These are phyloP conservation scores for Sinocyclocheilus grahami DNA, from an alignment of 2,113 vertebrate species.

Conservation along the genomic window DNA sequence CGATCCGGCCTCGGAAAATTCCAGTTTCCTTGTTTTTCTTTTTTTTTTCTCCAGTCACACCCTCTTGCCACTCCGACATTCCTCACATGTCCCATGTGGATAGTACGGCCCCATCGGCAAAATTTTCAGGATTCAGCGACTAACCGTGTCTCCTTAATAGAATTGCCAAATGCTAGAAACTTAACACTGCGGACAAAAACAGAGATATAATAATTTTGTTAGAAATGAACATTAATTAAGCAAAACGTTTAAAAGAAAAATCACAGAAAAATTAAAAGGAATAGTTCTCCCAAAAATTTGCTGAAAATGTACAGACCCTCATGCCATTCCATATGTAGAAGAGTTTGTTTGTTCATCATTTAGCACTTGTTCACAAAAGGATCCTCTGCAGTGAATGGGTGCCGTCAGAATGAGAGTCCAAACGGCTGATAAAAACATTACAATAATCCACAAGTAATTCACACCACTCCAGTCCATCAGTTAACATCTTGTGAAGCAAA, in stretches of 20 bases:
- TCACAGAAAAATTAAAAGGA: neutral
- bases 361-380: neutral
- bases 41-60: constrained; percentile 64
- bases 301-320: neutral
- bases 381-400: neutral
- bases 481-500: no score
- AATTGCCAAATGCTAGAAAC: constrained; percentile 79
- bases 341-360: neutral
- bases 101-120: constrained; percentile 69
- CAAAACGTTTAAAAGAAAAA: neutral
- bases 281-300: neutral
- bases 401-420: neutral
- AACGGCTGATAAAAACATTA: neutral
- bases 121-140: constrained; percentile 74
- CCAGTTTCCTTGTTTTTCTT: constrained; percentile 48
- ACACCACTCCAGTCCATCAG: no score
- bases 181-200: constrained; percentile 79
- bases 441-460: neutral
- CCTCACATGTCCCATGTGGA: constrained; percentile 67
- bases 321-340: neutral
- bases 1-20: constrained; percentile 69
- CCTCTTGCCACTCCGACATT: constrained; percentile 69
- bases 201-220: constrained; percentile 70
- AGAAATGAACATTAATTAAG: constrained; percentile 16
- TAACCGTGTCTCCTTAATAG: constrained; percentile 72